Conservation (phyloP, 2,797 vertebrate species). For the Eulemur albifrons region DNA sequence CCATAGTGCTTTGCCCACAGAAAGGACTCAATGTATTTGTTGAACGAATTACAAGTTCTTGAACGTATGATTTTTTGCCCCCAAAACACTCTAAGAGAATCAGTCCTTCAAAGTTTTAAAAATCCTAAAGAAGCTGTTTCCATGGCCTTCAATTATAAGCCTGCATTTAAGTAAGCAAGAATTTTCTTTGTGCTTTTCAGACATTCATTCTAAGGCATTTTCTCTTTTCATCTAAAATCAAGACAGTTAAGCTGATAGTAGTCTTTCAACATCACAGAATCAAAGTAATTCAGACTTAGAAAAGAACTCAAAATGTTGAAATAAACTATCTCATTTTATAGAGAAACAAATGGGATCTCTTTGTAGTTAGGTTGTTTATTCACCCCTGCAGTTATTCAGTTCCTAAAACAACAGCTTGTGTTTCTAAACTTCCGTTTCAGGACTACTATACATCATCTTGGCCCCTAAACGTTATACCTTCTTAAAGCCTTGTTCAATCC, state of each 20-base stretch:
- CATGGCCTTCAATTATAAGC: neutral
- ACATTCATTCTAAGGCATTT: neutral
- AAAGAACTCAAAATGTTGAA: slow-evolving; percentile 4
- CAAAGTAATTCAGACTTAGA: neutral
- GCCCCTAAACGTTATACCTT: neutral
- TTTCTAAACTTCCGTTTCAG: neutral
- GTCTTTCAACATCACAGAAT: slow-evolving; percentile 25
- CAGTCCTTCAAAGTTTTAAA: slow-evolving; percentile 21
- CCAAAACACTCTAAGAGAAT: neutral
- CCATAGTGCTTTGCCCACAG: neutral
- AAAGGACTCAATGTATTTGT: neutral
- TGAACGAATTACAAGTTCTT: neutral
- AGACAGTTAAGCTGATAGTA: neutral
- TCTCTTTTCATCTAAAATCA: slow-evolving; percentile 34
- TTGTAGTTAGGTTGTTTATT: neutral
- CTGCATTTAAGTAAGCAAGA: neutral
- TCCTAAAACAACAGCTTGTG: neutral
- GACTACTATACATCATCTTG: neutral
- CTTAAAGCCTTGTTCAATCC: neutral
- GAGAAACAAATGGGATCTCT: neutral
- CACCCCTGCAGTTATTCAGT: neutral
- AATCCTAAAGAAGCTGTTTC: slow-evolving; percentile 17
- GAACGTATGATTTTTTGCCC: neutral
- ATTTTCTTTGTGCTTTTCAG: neutral
- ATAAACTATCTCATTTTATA: neutral